Evolutionary conservation across 2,888 invertebrate species (phyloP), one percentile per base, ranked within the genome.

Genomic region (Leptopilina syphax): DNA sequence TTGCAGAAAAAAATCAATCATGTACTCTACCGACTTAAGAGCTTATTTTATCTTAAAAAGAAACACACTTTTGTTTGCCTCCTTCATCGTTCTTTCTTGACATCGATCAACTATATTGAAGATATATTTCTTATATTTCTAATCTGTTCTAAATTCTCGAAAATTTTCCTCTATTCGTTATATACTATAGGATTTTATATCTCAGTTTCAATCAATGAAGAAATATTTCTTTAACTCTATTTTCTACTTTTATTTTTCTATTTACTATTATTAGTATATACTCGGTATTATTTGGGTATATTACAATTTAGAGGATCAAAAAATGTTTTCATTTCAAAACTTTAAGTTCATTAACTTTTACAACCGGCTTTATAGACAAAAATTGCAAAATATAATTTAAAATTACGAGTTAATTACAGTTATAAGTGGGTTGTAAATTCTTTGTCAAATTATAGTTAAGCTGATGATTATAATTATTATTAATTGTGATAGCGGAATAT

Each of bases 1-100:
- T 27, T 13, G 65, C 77, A 73, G 81, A 77, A 77, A 34, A 27
- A 70, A 41, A 80, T 80, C 80, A 78, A 79, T 82, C 80, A 66
- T n/a, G 27, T 8, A 7, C 44, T 44, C 44, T 27, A 13, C 27
- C 24, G 13, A 70, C 13, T 54, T 54, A 27, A 68, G 41, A 8
- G 54, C 70, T 70, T 57, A 70, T 44, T 13, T 50, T 70, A 70
- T 70, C 34, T 54, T 6, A 13, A 70, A 47, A 57, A n/a, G 13
- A 57, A 54, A 13, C 47, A 8, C 47, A 68, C 50, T 50, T 70
- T 70, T 34, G 24, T 65, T 12, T 24, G 27, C 27, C 27, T 65
- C 65, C 34, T 8, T 34, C n/a, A n/a, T n/a, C 24, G 34, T 65
- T 65, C 27, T 65, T 65, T 65, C 10, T 27, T 65, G 34, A 65